These are phyloP conservation scores for Setophaga kirtlandii DNA, from an alignment of 2,113 vertebrate species.

Conservation along the genomic window DNA sequence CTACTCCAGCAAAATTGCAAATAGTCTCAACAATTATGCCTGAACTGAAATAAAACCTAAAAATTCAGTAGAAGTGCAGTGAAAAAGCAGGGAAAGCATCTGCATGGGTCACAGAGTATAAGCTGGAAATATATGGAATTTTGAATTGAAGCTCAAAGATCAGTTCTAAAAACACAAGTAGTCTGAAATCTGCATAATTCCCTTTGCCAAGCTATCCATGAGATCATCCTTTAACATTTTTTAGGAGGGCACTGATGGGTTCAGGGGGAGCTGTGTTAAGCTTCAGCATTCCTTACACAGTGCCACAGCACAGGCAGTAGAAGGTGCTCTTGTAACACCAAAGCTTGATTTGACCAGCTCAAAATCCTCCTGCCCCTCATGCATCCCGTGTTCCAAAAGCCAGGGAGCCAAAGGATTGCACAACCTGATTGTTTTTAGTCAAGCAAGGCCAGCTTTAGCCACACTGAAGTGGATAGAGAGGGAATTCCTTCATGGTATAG, in stretches of 20 bases:
- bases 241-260: not conserved
- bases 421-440: constrained; percentile 42
- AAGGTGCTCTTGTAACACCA: constrained; percentile 58
- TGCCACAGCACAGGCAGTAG: constrained; percentile 22
- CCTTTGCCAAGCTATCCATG: not conserved
- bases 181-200: not conserved
- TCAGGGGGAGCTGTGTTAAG: not conserved
- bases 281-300: not conserved
- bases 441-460: not conserved
- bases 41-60: not conserved
- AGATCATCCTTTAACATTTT: not conserved
- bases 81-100: not conserved
- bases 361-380: not conserved
- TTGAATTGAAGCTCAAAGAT: not conserved
- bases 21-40: not conserved
- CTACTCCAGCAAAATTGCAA: not conserved
- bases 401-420: constrained; percentile 23
- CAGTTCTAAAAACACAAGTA: not conserved
- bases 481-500: not conserved
- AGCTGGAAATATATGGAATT: not conserved
- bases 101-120: not conserved
- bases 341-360: not conserved
- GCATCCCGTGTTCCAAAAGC: constrained; percentile 14
- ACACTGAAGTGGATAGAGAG: not conserved
- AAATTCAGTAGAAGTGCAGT: not conserved